These are phyloP conservation scores for Scopus umbretta DNA, from an alignment of 2,113 vertebrate species.

Conservation along the genomic window DNA sequence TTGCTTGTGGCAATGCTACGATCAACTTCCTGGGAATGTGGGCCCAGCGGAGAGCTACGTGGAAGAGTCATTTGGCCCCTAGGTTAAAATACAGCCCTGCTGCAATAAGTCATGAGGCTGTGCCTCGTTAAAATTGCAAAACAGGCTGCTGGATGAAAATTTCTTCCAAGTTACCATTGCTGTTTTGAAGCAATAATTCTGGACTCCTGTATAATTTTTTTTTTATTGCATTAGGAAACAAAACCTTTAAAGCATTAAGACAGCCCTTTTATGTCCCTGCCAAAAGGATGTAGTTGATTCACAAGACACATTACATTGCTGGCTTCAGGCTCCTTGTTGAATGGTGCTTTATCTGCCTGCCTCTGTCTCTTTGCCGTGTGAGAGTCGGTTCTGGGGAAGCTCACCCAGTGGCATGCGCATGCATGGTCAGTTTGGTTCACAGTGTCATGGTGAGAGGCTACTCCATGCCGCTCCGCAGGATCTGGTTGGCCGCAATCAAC, in stretches of 20 bases:
- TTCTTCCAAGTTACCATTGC: constrained; percentile 20
- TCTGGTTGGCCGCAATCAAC: constrained; percentile 99
- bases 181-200: constrained; percentile 37
- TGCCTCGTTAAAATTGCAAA: background rate
- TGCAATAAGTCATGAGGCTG: background rate
- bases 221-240: constrained; percentile 94
- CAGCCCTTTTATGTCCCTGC: constrained; percentile 99
- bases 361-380: constrained; percentile 36
- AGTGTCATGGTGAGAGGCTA: constrained; percentile 75
- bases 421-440: constrained; percentile 78
- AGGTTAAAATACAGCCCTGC: background rate
- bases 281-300: constrained; percentile 80
- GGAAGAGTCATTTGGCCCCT: background rate
- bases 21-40: constrained; percentile 7
- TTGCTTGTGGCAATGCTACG: constrained; percentile 33
- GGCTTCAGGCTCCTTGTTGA: constrained; percentile 71
- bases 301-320: constrained; percentile 70
- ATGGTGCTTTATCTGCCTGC: background rate
- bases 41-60: background rate
- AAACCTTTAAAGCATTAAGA: constrained; percentile 86
- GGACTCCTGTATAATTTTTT: constrained; percentile 73
- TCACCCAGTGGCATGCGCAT: constrained; percentile 86
- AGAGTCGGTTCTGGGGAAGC: constrained; percentile 68
- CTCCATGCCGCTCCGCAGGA: constrained; percentile 99
- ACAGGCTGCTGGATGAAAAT: background rate